A percentile compares a stretch with the other conserved stretches of the same genome.
Conservation (phyloP, 2,888 invertebrate species). For the Junonia oenone region DNA sequence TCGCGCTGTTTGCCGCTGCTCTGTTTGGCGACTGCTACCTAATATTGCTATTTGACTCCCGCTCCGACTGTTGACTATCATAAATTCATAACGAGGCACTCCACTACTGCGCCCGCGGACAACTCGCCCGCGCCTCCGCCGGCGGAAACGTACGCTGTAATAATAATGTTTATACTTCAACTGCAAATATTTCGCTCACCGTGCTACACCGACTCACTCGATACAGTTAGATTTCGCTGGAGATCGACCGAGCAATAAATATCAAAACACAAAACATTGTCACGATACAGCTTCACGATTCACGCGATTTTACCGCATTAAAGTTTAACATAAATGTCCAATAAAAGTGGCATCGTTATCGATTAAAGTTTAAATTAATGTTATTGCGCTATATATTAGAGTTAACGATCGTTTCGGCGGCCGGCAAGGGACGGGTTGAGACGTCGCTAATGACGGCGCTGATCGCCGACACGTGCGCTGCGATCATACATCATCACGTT, state of each 20-base stretch:
- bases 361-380: constrained; percentile 21
- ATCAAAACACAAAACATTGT: background rate
- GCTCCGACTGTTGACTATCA: constrained; percentile 32
- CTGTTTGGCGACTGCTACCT: constrained; percentile 32
- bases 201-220: background rate
- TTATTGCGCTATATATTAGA: constrained; percentile 16
- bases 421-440: constrained; percentile 11
- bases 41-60: constrained; percentile 32
- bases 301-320: background rate
- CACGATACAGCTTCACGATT: background rate
- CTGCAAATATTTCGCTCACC: background rate
- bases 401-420: constrained; percentile 6
- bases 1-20: constrained; percentile 31
- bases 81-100: constrained; percentile 34
- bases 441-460: constrained; percentile 7
- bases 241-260: background rate
- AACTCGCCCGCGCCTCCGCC: background rate
- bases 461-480: constrained; percentile 30
- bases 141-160: constrained; percentile 3
- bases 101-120: constrained; percentile 12
- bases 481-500: constrained; percentile 51
- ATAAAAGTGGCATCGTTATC: constrained; percentile 4
- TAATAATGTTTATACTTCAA: background rate
- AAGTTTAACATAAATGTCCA: background rate
- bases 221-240: background rate